These are phyloP conservation scores for Tribolium castaneum DNA, from an alignment of 1,140 invertebrate species.

Conservation along the genomic window DNA sequence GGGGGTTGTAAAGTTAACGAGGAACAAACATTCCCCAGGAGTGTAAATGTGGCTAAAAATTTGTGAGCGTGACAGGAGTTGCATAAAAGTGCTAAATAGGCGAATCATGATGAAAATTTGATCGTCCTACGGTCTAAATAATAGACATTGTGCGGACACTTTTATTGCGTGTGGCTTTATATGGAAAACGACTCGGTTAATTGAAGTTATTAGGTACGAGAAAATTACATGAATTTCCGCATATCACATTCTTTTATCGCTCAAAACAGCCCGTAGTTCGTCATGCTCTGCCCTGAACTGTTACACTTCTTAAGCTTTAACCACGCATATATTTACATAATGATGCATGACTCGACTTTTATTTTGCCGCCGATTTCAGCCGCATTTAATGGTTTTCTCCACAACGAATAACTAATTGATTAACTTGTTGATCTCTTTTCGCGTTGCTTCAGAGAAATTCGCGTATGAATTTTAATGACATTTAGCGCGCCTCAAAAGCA, in stretches of 20 bases:
- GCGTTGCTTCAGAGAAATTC: background rate
- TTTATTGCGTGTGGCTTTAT: too few species aligned
- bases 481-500: constrained; percentile 2
- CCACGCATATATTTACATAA: constrained; percentile 37
- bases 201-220: background rate
- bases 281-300: constrained; percentile 23
- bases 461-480: constrained; percentile 16
- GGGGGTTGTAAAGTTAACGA: too few species aligned
- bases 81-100: too few species aligned
- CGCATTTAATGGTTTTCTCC: constrained; percentile 12
- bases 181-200: background rate
- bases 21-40: too few species aligned
- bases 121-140: too few species aligned
- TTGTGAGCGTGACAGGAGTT: too few species aligned
- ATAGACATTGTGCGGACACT: too few species aligned
- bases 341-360: constrained; percentile 28
- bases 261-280: constrained; percentile 20
- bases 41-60: too few species aligned
- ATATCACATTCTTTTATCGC: constrained; percentile 36
- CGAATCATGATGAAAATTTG: too few species aligned
- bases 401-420: constrained; percentile 16
- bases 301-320: constrained; percentile 27
- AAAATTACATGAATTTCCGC: constrained; percentile 33
- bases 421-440: constrained; percentile 12
- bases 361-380: constrained; percentile 12